Conservation (phyloP, 53 echinoderm and acorn worm genomes). For the Antedon mediterranea region DNA sequence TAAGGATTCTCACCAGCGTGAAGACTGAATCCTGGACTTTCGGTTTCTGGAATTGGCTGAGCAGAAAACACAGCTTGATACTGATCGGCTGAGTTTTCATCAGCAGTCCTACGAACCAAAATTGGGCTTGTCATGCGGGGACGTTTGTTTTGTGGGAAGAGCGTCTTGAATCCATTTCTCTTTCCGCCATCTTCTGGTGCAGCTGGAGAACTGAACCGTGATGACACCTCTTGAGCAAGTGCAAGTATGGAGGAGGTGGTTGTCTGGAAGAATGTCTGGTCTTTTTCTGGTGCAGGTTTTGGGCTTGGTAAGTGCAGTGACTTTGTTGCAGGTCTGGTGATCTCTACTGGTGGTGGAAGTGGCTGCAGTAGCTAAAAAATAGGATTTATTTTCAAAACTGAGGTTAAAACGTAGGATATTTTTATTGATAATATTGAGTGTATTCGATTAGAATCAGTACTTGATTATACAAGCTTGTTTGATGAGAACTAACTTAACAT, state of each 20-base stretch:
- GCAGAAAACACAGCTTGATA: background rate
- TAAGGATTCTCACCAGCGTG: conserved; percentile 44
- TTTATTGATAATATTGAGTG: too few relatives aligned
- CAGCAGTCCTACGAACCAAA: background rate
- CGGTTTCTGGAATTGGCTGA: background rate
- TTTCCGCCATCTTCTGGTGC: background rate
- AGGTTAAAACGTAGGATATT: too few relatives aligned
- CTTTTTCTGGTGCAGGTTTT: background rate
- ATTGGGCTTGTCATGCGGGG: background rate
- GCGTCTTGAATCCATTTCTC: background rate
- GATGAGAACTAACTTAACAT: too few relatives aligned
- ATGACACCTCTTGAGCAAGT: background rate
- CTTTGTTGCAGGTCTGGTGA: background rate
- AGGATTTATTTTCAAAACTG: too few relatives aligned
- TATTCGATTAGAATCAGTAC: too few relatives aligned
- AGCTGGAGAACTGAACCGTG: background rate
- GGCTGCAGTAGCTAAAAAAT: background rate
- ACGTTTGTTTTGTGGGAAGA: background rate
- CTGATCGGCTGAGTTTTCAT: background rate
- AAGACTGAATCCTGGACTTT: background rate
- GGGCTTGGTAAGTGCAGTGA: background rate
- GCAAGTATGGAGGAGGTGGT: background rate
- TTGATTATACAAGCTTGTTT: too few relatives aligned
- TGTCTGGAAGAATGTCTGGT: background rate
- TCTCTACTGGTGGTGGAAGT: background rate